phyloP scores from a whole-genome alignment of 2,888 invertebrate species.

The Bimastos eiseni region DNA sequence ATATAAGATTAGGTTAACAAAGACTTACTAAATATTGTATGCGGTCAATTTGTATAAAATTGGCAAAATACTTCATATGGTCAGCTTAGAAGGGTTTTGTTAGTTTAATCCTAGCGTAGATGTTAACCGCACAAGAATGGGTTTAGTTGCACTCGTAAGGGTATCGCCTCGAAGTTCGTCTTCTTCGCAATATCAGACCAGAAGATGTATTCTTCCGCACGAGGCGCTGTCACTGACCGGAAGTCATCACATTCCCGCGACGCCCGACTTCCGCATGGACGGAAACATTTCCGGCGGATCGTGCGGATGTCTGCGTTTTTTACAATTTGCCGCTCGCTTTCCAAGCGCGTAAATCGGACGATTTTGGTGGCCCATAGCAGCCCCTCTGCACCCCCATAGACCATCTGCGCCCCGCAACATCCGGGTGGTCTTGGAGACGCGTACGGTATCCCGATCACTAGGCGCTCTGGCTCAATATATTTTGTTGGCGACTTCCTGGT shows the following conservation, averaged over 20 bases:
- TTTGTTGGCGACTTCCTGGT: slow-evolving; percentile 6
- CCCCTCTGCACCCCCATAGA: neutral
- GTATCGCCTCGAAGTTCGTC: neutral
- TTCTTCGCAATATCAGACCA: neutral
- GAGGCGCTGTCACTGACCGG: slow-evolving; percentile 13
- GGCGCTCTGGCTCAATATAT: neutral
- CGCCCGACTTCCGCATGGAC: neutral
- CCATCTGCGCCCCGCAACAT: neutral
- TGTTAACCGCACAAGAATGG: neutral
- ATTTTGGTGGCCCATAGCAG: neutral
- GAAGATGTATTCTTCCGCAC: slow-evolving; percentile 13
- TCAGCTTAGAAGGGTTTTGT: neutral
- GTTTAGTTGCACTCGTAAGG: too few species aligned
- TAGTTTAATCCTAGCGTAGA: neutral
- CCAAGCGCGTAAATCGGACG: neutral
- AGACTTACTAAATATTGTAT: too few species aligned
- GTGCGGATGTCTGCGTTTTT: neutral
- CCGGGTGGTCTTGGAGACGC: neutral
- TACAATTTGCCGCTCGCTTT: slow-evolving; percentile 3
- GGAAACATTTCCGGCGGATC: slow-evolving; percentile 13
- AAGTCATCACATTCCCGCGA: slow-evolving; percentile 6
- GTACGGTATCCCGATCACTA: neutral
- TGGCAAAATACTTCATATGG: too few species aligned
- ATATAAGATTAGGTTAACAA: too few species aligned
- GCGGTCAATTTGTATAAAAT: too few species aligned